A percentile compares a stretch with the other conserved stretches of the same genome.
Conservation (phyloP, 2,888 invertebrate species). For the Acrocera orbiculus region DNA sequence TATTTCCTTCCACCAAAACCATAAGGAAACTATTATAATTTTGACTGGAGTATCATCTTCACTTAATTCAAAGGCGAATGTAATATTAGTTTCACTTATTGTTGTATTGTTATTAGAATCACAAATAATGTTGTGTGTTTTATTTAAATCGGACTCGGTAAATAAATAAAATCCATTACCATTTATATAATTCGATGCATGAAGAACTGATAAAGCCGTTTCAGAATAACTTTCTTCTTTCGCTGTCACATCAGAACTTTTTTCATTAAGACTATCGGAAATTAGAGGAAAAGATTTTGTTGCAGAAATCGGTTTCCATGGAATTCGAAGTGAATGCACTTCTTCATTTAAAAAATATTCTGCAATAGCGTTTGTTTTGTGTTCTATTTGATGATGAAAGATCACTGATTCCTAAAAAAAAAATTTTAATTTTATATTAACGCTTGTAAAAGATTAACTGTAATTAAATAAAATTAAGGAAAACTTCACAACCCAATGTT, state of each 20-base stretch:
- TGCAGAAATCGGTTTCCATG: conserved; percentile 58
- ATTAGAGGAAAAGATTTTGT: conserved; percentile 27
- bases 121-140: conserved; percentile 31
- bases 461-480: too few relatives aligned
- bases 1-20: conserved; percentile 77
- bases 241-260: conserved; percentile 24
- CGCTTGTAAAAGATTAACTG: too few relatives aligned
- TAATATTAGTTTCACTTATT: conserved; percentile 10
- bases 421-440: too few relatives aligned
- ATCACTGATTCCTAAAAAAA: conserved; percentile 35
- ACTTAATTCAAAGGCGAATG: conserved; percentile 23
- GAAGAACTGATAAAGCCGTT: conserved; percentile 54
- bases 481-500: too few relatives aligned
- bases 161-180: conserved; percentile 70
- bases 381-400: too few relatives aligned
- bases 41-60: conserved; percentile 45
- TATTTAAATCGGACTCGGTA: conserved; percentile 36
- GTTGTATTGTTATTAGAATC: conserved; percentile 15
- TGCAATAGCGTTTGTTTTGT: too few relatives aligned
- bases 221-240: conserved; percentile 31
- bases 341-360: too few relatives aligned
- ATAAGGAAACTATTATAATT: conserved; percentile 53
- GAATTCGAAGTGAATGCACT: too few relatives aligned
- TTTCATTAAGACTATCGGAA: conserved; percentile 20
- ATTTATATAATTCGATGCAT: conserved; percentile 48